These are phyloP conservation scores for Cyphomyrmex costatus DNA, from an alignment of 1,140 invertebrate species.

Conservation along the genomic window DNA sequence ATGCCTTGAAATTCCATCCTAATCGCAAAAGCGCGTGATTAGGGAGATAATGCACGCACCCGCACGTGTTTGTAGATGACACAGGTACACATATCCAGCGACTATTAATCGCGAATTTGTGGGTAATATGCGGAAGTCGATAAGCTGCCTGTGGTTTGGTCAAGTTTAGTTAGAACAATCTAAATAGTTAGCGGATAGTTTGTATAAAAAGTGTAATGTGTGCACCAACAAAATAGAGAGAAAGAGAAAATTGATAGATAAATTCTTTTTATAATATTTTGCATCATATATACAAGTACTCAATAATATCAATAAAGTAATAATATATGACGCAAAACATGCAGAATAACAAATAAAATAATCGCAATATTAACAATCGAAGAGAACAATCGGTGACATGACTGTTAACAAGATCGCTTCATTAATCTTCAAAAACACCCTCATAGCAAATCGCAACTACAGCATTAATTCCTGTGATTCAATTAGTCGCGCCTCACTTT, in stretches of 20 bases:
- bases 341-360: neutral
- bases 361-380: slow-evolving; percentile 26
- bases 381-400: slow-evolving; percentile 57
- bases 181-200: neutral
- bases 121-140: slow-evolving; percentile 43
- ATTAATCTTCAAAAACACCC: slow-evolving; percentile 83
- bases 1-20: slow-evolving; percentile 66
- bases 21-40: slow-evolving; percentile 65
- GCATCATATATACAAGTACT: neutral
- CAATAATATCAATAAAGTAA: slow-evolving; percentile 10
- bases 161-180: slow-evolving; percentile 11
- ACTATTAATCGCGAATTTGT: slow-evolving; percentile 43
- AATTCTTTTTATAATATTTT: too few relatives aligned
- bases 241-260: too few relatives aligned
- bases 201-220: neutral
- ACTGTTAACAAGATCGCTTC: slow-evolving; percentile 81
- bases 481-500: slow-evolving; percentile 78
- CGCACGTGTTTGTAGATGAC: slow-evolving; percentile 24
- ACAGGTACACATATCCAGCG: slow-evolving; percentile 27
- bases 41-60: slow-evolving; percentile 59
- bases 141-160: slow-evolving; percentile 27
- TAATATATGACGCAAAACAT: neutral
- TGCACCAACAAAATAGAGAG: neutral
- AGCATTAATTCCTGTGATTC: slow-evolving; percentile 84
- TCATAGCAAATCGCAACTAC: slow-evolving; percentile 79